Conservation (phyloP, 1,140 invertebrate species). For the Trichonephila inaurata region DNA sequence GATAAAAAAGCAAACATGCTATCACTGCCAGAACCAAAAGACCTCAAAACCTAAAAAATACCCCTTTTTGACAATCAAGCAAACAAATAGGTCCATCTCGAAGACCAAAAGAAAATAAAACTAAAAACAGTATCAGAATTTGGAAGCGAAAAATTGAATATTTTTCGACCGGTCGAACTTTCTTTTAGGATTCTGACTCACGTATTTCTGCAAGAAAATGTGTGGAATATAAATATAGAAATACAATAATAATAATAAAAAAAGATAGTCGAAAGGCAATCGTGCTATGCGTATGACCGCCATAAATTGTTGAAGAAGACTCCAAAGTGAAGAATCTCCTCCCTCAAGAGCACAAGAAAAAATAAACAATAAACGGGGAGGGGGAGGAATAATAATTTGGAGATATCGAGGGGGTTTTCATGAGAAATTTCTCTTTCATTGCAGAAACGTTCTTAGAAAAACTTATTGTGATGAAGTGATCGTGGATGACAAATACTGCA, state of each 20-base stretch:
- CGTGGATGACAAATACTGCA: no score
- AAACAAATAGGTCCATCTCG: constrained; percentile 53
- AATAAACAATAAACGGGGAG: constrained; percentile 19
- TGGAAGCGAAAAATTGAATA: constrained; percentile 73
- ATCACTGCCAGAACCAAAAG: background rate
- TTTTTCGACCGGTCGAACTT: constrained; percentile 70
- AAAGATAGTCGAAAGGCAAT: constrained; percentile 46
- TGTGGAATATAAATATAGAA: constrained; percentile 57
- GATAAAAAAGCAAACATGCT: background rate
- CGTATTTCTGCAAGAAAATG: constrained; percentile 62
- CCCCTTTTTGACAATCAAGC: constrained; percentile 8
- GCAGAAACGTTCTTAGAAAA: background rate
- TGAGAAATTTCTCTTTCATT: constrained; percentile 18
- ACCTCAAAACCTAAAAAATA: background rate
- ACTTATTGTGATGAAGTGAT: no score
- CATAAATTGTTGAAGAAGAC: constrained; percentile 69
- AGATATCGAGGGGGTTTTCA: background rate
- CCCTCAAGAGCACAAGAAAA: background rate
- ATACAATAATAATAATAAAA: constrained; percentile 3
- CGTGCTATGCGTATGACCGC: constrained; percentile 61
- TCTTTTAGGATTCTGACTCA: constrained; percentile 63
- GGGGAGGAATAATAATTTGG: constrained; percentile 31
- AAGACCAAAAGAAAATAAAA: constrained; percentile 26
- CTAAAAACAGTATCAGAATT: constrained; percentile 68
- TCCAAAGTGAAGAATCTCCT: background rate